phyloP scores from a whole-genome alignment of 2,888 invertebrate species.

The Diarsia rubi region DNA sequence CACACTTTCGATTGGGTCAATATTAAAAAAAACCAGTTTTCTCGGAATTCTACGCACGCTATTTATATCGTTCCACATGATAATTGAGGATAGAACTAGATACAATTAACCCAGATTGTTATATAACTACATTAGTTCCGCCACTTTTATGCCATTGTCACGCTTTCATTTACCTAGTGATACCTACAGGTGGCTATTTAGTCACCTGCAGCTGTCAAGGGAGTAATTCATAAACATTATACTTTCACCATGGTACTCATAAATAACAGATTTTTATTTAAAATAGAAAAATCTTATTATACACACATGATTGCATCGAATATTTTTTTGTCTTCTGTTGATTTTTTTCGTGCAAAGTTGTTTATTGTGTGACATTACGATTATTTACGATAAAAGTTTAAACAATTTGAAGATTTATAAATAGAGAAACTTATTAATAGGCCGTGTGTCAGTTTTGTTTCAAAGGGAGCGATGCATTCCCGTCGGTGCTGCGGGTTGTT shows the following conservation, averaged over 20 bases:
- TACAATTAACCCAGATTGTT: conserved; percentile 22
- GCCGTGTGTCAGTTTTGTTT: too few species aligned
- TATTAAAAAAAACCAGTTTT: conserved; percentile 15
- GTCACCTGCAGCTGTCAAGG: background rate
- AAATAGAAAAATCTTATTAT: too few species aligned
- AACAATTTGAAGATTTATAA: too few species aligned
- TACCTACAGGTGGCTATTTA: background rate
- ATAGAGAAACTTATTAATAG: too few species aligned
- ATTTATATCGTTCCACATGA: conserved; percentile 1
- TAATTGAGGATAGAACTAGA: conserved; percentile 4
- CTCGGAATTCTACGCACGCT: background rate
- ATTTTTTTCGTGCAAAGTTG: background rate
- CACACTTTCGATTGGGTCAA: conserved; percentile 15
- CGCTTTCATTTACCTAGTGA: background rate
- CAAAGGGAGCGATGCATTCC: too few species aligned
- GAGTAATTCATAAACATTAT: background rate
- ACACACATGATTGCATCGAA: background rate
- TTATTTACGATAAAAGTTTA: too few species aligned
- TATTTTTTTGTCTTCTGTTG: too few species aligned
- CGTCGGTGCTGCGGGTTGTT: too few species aligned
- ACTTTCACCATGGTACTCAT: background rate
- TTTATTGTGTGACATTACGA: too few species aligned
- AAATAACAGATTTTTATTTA: background rate
- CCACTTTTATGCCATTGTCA: background rate
- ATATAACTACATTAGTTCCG: conserved; percentile 7